Evolutionary conservation across 2,797 vertebrate species (phyloP).

Genomic region (Parauchenoglanis punctatus): DNA sequence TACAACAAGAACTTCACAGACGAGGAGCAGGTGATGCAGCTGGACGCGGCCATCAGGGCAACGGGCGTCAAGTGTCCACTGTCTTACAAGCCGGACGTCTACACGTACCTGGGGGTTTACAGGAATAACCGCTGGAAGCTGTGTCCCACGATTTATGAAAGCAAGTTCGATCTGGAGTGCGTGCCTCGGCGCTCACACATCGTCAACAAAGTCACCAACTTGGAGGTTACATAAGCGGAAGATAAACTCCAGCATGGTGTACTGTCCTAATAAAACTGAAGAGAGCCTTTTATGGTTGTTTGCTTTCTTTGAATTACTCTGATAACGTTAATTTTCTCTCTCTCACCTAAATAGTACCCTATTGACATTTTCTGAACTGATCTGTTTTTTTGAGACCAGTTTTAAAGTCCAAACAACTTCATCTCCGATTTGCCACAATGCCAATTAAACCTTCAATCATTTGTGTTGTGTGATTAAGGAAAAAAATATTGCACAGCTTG

Average conservation of each 20-base stretch:
- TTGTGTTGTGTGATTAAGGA: constrained; percentile 12
- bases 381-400: not conserved
- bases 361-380: not conserved
- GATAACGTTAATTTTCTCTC: not conserved
- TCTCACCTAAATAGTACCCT: not conserved
- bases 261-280: not conserved
- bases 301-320: not conserved
- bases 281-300: not conserved
- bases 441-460: not conserved
- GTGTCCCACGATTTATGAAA: constrained; percentile 91
- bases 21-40: constrained; percentile 78
- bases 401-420: not conserved
- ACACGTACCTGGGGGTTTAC: constrained; percentile 89
- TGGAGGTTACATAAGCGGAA: constrained; percentile 78
- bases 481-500: not conserved
- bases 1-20: constrained; percentile 87
- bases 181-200: constrained; percentile 85
- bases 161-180: constrained; percentile 87
- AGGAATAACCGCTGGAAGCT: constrained; percentile 89
- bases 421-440: not conserved
- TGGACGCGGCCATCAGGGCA: constrained; percentile 82
- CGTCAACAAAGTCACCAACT: constrained; percentile 82
- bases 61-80: constrained; percentile 85
- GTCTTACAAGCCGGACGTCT: constrained; percentile 88
- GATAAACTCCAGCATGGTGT: not conserved